Evolutionary conservation across 2,797 vertebrate species (phyloP).

Genomic region (Petrocephalus sullivani): DNA sequence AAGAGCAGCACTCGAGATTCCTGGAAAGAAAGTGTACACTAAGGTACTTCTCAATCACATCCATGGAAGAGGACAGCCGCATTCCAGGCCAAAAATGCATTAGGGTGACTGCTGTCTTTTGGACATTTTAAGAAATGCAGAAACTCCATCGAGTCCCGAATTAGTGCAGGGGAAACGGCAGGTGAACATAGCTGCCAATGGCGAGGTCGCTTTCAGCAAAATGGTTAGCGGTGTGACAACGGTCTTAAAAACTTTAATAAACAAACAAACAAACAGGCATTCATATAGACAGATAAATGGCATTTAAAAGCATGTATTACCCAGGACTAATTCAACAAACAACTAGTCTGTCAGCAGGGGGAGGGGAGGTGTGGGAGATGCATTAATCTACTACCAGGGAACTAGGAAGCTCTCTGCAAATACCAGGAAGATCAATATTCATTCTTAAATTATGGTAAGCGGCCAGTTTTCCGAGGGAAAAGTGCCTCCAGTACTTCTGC

Average conservation of each 20-base stretch:
- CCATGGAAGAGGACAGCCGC: not conserved
- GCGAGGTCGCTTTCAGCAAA: not conserved
- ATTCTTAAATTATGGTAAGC: not conserved
- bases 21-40: not conserved
- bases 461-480: not conserved
- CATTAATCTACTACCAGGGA: not conserved
- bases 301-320: not conserved
- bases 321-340: not conserved
- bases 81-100: not conserved
- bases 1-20: not conserved
- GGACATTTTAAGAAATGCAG: not conserved
- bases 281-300: not conserved
- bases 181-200: not conserved
- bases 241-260: not conserved
- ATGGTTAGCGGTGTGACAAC: not conserved
- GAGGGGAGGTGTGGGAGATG: not conserved
- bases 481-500: not conserved
- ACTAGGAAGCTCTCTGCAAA: not conserved
- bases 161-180: not conserved
- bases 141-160: too few relatives aligned
- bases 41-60: not conserved
- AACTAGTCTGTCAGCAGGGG: not conserved
- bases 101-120: constrained; percentile 1
- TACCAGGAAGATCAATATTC: not conserved
- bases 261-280: not conserved